Evolutionary conservation across 2,888 invertebrate species (phyloP).

Genomic region (Epiperipatus broadwayi): DNA sequence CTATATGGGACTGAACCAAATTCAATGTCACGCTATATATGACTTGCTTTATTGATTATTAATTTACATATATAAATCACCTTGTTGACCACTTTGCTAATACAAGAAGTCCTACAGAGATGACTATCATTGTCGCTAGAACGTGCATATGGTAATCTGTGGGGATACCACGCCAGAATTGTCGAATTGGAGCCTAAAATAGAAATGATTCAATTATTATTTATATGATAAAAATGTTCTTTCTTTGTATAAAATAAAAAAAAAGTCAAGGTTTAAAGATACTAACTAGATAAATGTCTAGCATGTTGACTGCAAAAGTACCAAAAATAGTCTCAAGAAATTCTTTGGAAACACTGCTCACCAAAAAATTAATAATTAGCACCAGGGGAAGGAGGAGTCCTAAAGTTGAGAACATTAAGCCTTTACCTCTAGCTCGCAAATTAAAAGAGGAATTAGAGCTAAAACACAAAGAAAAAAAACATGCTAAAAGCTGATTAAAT

Average conservation of each 20-base stretch:
- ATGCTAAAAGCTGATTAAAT: not conserved
- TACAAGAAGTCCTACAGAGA: slow-evolving; percentile 27
- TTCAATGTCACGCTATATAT: too few relatives aligned
- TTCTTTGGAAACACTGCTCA: slow-evolving; percentile 23
- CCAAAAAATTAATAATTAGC: slow-evolving; percentile 26
- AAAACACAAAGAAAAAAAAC: slow-evolving; percentile 10
- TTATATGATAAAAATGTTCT: slow-evolving; percentile 12
- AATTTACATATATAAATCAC: too few relatives aligned
- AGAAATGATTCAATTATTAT: not conserved
- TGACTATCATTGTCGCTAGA: slow-evolving; percentile 22
- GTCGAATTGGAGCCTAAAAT: slow-evolving; percentile 26
- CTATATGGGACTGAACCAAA: too few relatives aligned
- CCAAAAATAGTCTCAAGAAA: slow-evolving; percentile 22
- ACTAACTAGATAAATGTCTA: slow-evolving; percentile 25
- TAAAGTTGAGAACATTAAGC: slow-evolving; percentile 25
- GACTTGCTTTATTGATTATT: too few relatives aligned
- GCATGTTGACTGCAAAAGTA: slow-evolving; percentile 20
- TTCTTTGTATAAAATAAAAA: slow-evolving; percentile 12
- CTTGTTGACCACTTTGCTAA: slow-evolving; percentile 29
- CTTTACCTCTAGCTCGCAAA: slow-evolving; percentile 24
- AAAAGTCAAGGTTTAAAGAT: slow-evolving; percentile 6
- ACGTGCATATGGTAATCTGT: slow-evolving; percentile 26
- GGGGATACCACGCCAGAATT: slow-evolving; percentile 26
- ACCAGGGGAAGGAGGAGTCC: slow-evolving; percentile 23
- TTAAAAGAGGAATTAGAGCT: slow-evolving; percentile 21